Percentiles rank a stretch among this genome's conserved stretches.
Conservation (phyloP, 2,888 invertebrate species). For the Anagyrus pseudococci region DNA sequence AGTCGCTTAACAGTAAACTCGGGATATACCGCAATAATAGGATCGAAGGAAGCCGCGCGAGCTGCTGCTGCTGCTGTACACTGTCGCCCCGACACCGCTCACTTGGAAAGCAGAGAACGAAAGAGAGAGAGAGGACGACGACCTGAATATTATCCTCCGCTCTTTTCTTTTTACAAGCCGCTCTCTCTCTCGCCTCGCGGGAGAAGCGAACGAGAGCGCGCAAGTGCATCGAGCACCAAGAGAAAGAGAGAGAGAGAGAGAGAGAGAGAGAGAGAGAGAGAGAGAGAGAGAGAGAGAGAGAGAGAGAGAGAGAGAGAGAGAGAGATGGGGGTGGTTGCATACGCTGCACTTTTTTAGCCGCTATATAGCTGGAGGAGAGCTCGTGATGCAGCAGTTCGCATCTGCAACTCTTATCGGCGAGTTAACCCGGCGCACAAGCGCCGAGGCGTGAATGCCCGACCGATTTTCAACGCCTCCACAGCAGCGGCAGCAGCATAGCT, state of each 20-base stretch:
- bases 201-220: not conserved
- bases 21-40: slow-evolving; percentile 39
- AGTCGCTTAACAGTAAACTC: slow-evolving; percentile 33
- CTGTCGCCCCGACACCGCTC: too few relatives aligned
- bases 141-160: slow-evolving; percentile 32
- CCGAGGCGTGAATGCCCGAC: too few relatives aligned
- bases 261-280: slow-evolving; percentile 1
- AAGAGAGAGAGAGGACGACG: slow-evolving; percentile 33
- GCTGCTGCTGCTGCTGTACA: too few relatives aligned
- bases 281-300: not conserved
- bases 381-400: too few relatives aligned
- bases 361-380: too few relatives aligned
- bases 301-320: not conserved
- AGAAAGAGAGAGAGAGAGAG: not conserved
- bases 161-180: not conserved
- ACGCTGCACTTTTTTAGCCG: too few relatives aligned
- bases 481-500: too few relatives aligned
- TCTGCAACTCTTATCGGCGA: too few relatives aligned
- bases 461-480: too few relatives aligned
- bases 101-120: too few relatives aligned
- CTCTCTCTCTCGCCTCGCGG: not conserved
- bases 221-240: not conserved
- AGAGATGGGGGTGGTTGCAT: not conserved
- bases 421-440: too few relatives aligned
- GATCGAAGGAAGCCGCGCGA: slow-evolving; percentile 33